These are phyloP conservation scores for Arge pagana DNA, from an alignment of 2,888 invertebrate genomes.

Conservation along the genomic window DNA sequence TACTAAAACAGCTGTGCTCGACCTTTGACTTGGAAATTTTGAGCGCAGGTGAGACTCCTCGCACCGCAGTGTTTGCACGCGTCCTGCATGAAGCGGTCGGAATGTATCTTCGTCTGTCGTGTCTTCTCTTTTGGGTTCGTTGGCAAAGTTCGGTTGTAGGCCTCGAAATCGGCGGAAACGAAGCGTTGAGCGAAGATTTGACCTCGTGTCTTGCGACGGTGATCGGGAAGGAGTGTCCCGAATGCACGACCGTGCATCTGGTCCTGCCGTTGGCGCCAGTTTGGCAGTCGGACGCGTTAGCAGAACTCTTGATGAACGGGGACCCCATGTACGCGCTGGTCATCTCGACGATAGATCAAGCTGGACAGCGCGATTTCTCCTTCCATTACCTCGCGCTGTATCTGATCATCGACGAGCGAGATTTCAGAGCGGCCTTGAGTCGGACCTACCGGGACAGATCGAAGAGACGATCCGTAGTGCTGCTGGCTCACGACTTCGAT, in stretches of 20 bases:
- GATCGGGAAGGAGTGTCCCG: constrained; percentile 1
- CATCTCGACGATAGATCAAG: neutral
- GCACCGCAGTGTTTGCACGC: too few species aligned
- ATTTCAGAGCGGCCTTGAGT: neutral
- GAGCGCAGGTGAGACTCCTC: too few species aligned
- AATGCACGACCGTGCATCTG: constrained; percentile 1
- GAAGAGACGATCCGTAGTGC: neutral
- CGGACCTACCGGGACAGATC: neutral
- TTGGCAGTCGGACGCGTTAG: neutral
- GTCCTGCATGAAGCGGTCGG: too few species aligned
- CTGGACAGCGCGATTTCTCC: neutral
- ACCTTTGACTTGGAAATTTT: too few species aligned
- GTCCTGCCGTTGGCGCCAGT: neutral
- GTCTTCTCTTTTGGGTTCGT: too few species aligned
- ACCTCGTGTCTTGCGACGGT: neutral
- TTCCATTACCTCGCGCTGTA: neutral
- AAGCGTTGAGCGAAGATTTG: neutral
- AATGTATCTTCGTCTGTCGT: too few species aligned
- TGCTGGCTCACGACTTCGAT: neutral
- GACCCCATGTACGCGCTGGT: neutral
- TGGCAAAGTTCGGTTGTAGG: too few species aligned
- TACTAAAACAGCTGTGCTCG: too few species aligned
- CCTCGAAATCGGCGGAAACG: neutral
- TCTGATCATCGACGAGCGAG: neutral
- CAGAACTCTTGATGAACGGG: neutral